Evolutionary conservation across 2,113 vertebrate genomes (phyloP), one percentile per base, ranked within the genome.

Genomic region (Pteronura brasiliensis): DNA sequence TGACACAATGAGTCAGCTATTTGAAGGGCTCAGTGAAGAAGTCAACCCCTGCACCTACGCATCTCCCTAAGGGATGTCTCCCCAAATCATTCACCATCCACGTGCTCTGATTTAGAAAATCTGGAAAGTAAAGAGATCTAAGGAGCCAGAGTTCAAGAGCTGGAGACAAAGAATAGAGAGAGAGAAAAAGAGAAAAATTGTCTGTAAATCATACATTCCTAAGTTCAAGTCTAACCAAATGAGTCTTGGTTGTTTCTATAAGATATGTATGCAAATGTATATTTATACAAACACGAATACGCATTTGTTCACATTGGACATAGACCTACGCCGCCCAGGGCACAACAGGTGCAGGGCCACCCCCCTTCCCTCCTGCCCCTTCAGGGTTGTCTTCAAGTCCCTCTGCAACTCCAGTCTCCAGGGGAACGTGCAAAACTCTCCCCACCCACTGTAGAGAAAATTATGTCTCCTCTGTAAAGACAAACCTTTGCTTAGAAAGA

Each of bases 31-130:
- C 49, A 6, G 18, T 31, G 8, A 27, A 80, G 61, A 84, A 63
- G 25, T 39, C 20, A 84, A 7, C 20, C 4, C 25, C 4, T 27
- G 15, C 0, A 29, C 2, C 52, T 34, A n/a, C 1, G 1, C 2
- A 12, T 67, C 63, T 42, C 25, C 9, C 63, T 36, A n/a, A 76
- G 52, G 15, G 3, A 1, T 67, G 4, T 29, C 34, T 61, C 39
- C 76, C 65, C 20, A 39, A 7, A 42, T n/a, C 18, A 71, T 42
- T 81, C 52, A 69, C 44, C 63, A 80, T 65, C 49, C 59, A 36
- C 0, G 1, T 71, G 52, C 14, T 61, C n/a, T 20, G 29, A 88
- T 39, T 74, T 52, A 92, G 83, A 59, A 92, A 42, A 69, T 7
- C 23, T 36, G 20, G 57, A 82, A 82, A 89, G 44, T 74, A 65